phyloP scores from a whole-genome alignment of 2,888 invertebrate genomes.

The Ptilodon capucinus region DNA sequence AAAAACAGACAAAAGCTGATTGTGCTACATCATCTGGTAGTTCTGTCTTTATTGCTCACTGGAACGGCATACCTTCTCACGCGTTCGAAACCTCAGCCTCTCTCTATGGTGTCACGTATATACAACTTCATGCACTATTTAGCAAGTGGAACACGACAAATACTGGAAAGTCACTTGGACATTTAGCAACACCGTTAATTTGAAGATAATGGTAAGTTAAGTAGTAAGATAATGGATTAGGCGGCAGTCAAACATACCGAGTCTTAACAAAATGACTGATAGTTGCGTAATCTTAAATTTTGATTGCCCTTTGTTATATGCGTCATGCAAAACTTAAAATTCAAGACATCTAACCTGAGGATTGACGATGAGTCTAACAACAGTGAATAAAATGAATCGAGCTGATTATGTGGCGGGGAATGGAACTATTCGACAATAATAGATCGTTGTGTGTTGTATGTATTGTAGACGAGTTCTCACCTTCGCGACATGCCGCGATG shows the following conservation, averaged over 20 bases:
- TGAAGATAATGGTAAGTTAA: conserved; percentile 25
- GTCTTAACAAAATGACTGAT: not conserved
- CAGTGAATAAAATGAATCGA: conserved; percentile 13
- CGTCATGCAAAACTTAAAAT: conserved; percentile 28
- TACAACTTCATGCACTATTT: conserved; percentile 63
- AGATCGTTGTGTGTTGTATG: conserved; percentile 13
- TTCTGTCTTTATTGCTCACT: conserved; percentile 27
- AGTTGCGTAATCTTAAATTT: not conserved
- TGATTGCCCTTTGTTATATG: conserved; percentile 3
- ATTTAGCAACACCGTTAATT: conserved; percentile 32
- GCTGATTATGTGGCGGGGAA: conserved; percentile 2
- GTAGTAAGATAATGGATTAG: too few relatives aligned
- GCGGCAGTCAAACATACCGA: not conserved
- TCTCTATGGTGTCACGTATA: conserved; percentile 65
- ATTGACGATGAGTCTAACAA: conserved; percentile 20
- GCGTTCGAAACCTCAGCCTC: conserved; percentile 36
- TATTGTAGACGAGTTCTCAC: conserved; percentile 50
- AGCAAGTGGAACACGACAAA: conserved; percentile 61
- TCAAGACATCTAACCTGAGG: conserved; percentile 16
- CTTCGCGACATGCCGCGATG: conserved; percentile 25
- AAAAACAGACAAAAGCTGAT: not conserved
- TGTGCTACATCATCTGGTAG: not conserved
- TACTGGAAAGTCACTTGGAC: conserved; percentile 45
- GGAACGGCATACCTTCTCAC: conserved; percentile 34
- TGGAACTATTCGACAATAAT: conserved; percentile 7